Conservation (phyloP, 2,888 invertebrate species). For the Drosophila differens region DNA sequence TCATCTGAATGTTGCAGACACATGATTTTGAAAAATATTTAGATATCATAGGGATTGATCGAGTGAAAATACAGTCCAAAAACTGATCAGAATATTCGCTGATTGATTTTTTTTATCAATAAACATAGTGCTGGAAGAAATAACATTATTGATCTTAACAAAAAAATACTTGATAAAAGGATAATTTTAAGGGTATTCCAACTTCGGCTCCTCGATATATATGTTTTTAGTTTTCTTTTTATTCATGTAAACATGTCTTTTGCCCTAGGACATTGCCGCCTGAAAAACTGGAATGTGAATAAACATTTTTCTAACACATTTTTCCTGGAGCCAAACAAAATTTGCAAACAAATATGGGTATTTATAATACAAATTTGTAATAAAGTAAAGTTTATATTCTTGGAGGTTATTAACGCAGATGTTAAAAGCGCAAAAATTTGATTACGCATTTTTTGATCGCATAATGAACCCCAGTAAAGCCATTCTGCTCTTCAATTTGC, state of each 20-base stretch:
- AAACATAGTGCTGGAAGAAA: neutral
- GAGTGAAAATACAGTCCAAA: neutral
- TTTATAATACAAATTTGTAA: neutral
- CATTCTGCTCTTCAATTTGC: neutral
- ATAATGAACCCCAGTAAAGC: neutral
- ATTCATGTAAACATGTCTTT: constrained; percentile 22
- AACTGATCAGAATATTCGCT: neutral
- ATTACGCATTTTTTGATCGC: neutral
- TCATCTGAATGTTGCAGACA: neutral
- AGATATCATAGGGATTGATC: neutral
- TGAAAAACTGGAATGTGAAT: constrained; percentile 10
- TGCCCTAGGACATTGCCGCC: neutral
- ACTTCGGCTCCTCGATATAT: neutral
- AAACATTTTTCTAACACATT: neutral
- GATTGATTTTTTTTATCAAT: neutral
- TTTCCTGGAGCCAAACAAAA: constrained; percentile 15
- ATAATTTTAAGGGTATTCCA: neutral
- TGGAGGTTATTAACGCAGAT: neutral
- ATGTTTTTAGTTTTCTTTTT: neutral
- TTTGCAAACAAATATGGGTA: constrained; percentile 10
- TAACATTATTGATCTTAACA: neutral
- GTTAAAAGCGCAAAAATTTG: neutral
- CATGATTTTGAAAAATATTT: neutral
- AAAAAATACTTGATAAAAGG: neutral
- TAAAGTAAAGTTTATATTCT: neutral